Percentiles rank a stretch among this genome's conserved stretches.
phyloP scores from a whole-genome alignment of 2,113 vertebrate genomes.

The Campylorhamphus procurvoides region DNA sequence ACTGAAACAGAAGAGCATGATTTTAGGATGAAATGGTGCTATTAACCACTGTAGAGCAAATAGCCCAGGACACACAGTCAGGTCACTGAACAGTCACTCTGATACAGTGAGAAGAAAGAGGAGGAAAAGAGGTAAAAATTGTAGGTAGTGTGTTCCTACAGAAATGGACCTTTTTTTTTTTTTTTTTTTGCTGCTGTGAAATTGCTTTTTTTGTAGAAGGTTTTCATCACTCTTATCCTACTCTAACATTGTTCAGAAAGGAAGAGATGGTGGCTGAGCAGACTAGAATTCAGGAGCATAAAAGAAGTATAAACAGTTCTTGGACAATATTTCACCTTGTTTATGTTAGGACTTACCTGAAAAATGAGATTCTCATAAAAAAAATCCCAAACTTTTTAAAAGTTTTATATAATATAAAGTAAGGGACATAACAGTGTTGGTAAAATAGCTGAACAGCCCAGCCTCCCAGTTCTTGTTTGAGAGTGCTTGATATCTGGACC shows the following conservation, averaged over 20 bases:
- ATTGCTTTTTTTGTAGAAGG: neutral
- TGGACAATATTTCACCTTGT: neutral
- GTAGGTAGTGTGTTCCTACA: neutral
- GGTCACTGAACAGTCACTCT: neutral
- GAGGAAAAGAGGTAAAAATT: neutral
- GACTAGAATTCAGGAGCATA: neutral
- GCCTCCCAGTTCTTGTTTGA: neutral
- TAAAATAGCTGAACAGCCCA: neutral
- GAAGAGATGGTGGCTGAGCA: neutral
- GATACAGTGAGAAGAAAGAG: neutral
- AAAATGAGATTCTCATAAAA: neutral
- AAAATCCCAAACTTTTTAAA: neutral
- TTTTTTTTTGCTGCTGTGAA: neutral
- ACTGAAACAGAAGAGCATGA: rapidly evolving
- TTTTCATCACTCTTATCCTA: neutral
- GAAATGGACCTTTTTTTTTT: neutral
- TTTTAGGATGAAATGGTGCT: neutral
- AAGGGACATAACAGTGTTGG: neutral
- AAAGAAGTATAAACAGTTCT: neutral
- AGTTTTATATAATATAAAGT: neutral
- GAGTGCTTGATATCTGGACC: neutral
- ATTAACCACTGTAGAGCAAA: neutral
- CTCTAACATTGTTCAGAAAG: neutral
- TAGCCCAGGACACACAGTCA: neutral
- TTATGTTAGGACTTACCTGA: neutral